Evolutionary conservation across 1,140 invertebrate genomes (phyloP).

Genomic region (Pachypsylla venusta): DNA sequence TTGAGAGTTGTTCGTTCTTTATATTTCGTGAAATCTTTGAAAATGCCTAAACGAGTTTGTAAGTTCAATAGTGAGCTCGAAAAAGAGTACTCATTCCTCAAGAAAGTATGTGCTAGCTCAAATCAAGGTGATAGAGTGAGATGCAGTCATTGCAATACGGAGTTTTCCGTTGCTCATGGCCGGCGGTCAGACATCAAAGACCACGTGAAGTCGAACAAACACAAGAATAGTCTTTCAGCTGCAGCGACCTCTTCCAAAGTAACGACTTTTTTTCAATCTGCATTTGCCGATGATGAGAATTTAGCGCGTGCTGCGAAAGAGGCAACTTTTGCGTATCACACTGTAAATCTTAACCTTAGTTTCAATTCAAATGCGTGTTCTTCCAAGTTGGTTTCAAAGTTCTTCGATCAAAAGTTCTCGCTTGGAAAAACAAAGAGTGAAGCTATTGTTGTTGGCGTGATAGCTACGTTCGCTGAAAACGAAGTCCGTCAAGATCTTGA

Average conservation of each 20-base stretch:
- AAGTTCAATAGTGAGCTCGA: conserved; percentile 10
- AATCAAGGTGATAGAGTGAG: too few species aligned
- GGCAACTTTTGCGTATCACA: conserved; percentile 23
- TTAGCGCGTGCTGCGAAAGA: conserved; percentile 17
- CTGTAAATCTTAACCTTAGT: conserved; percentile 20
- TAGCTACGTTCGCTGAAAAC: conserved; percentile 18
- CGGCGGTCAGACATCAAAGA: conserved; percentile 6
- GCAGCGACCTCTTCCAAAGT: conserved; percentile 1
- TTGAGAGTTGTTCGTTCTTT: too few species aligned
- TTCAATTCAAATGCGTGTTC: conserved; percentile 25
- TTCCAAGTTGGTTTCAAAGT: conserved; percentile 14
- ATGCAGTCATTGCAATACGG: conserved; percentile 10
- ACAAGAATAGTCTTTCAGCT: conserved; percentile 4
- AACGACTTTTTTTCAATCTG: conserved; percentile 1
- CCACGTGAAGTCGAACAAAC: conserved; percentile 7
- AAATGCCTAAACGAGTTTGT: conserved; percentile 12
- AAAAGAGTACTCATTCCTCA: conserved; percentile 13
- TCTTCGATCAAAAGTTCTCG: conserved; percentile 20
- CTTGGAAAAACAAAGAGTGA: conserved; percentile 20
- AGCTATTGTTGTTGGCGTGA: conserved; percentile 21
- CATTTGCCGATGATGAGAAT: conserved; percentile 7
- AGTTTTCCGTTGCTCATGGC: conserved; percentile 3
- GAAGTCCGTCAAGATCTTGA: conserved; percentile 17
- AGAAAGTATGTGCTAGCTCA: neutral
- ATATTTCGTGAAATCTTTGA: neutral